Percentiles rank a stretch among this genome's conserved stretches.
Evolutionary conservation across 2,797 vertebrate genomes (phyloP).

Genomic region (Trachurus trachurus): DNA sequence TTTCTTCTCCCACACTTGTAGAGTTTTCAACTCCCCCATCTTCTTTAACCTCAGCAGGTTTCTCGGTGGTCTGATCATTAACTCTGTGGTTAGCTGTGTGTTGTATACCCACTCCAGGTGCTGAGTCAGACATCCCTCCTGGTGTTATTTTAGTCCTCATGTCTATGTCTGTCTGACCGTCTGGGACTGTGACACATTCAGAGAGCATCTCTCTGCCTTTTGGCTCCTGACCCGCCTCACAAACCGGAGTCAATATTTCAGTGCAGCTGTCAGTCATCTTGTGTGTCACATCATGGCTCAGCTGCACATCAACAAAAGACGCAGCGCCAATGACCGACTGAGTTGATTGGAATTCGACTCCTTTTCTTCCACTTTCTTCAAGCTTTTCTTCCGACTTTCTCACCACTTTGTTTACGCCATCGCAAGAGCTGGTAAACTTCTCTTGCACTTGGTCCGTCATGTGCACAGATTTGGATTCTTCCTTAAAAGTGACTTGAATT

Average conservation of each 20-base stretch:
- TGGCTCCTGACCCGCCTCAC: constrained; percentile 29
- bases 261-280: constrained; percentile 32
- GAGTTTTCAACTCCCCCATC: constrained; percentile 2
- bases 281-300: constrained; percentile 30
- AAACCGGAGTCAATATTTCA: constrained; percentile 39
- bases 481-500: constrained; percentile 60
- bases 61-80: constrained; percentile 26
- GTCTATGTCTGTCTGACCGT: constrained; percentile 24
- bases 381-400: constrained; percentile 43
- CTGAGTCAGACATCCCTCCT: constrained; percentile 22
- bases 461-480: constrained; percentile 46
- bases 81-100: constrained; percentile 29
- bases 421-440: constrained; percentile 42
- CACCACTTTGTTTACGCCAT: constrained; percentile 32
- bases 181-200: constrained; percentile 36
- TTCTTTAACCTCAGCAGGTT: constrained; percentile 29
- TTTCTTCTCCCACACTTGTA: constrained; percentile 23
- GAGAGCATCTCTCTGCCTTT: constrained; percentile 28
- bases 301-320: constrained; percentile 32
- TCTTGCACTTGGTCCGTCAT: constrained; percentile 32
- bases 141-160: constrained; percentile 26
- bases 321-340: constrained; percentile 22
- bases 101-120: constrained; percentile 23
- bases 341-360: constrained; percentile 16
- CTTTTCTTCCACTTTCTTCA: constrained; percentile 50